Conservation (phyloP, 2,888 invertebrate genomes). For the Lithosia quadra region DNA sequence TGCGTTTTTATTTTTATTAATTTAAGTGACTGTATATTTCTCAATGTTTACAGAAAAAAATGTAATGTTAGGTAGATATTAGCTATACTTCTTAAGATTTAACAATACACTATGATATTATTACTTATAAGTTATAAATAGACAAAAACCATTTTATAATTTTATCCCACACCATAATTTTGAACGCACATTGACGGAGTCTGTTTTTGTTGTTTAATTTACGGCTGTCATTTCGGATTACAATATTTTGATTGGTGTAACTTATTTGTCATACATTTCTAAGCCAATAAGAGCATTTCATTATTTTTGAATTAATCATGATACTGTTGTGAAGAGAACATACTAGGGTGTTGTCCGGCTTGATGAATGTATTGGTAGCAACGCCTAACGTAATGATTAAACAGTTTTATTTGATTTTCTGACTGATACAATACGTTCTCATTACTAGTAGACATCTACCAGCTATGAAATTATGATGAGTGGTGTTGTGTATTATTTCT, state of each 20-base stretch:
- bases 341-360: slow-evolving; percentile 81
- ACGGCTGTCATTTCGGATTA: neutral
- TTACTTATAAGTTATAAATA: neutral
- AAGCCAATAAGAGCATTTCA: neutral
- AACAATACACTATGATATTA: too few relatives aligned
- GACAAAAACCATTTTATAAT: neutral
- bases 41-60: too few relatives aligned
- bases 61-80: too few relatives aligned
- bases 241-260: neutral
- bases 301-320: neutral
- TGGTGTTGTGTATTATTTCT: slow-evolving; percentile 74
- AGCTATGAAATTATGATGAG: slow-evolving; percentile 85
- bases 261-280: neutral
- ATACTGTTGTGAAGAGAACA: slow-evolving; percentile 45
- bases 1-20: too few relatives aligned
- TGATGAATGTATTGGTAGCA: slow-evolving; percentile 68
- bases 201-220: neutral
- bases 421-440: slow-evolving; percentile 59
- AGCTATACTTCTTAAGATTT: too few relatives aligned
- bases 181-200: neutral
- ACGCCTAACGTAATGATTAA: slow-evolving; percentile 83
- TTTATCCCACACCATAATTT: neutral
- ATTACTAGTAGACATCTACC: slow-evolving; percentile 38
- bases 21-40: too few relatives aligned
- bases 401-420: slow-evolving; percentile 73